Evolutionary conservation across 1,140 invertebrate genomes (phyloP), one percentile per base, ranked within the genome.

Genomic region (Pseudomyrmex gracilis): DNA sequence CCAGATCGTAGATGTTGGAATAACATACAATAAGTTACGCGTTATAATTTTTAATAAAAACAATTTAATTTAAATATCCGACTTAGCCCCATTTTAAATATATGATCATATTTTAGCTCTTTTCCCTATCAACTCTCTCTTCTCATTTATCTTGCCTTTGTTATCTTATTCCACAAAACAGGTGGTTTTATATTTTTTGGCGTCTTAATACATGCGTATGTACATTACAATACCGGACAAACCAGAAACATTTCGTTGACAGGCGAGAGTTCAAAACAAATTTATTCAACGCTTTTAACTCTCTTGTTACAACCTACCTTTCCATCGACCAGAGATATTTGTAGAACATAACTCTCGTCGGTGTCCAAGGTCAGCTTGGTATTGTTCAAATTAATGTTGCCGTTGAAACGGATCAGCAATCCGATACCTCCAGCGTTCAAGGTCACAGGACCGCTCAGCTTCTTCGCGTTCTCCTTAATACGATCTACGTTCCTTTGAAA

Each of bases 331-430:
- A 93, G 92, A 5, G 90, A 22, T 3, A 89, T 49, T 3, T 93
- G 93, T 0, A 98, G 90, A 0, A 77, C 91, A 86, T 98, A 98
- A 85, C 95, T 95, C 93, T 98, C 97, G 73, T 97, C 95, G 0
- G 96, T 96, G 4, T 96, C 92, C 63, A 97, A 90, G 0, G 93
- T 95, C 0, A 96, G 86, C 82, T 92, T 90, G 2, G 90, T 34
- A 4, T 85, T 43, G 7, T 83, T 53, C 9, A 10, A 1, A 24
- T 87, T 76, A 24, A 88, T 76, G 8, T 90, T 85, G 8, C 88
- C 85, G 0, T 51, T 55, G 20, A 93, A 82, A 57, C 90, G 87
- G 53, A 95, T 90, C 7, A 84, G 78, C 10, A 95, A 82, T 0
- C 88, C 90, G 66, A 89, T 78, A 2, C 91, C 93, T 1, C 91